Evolutionary conservation across 2,113 vertebrate genomes (phyloP), one percentile per base, ranked within the genome.

Genomic region (Rattus rattus): DNA sequence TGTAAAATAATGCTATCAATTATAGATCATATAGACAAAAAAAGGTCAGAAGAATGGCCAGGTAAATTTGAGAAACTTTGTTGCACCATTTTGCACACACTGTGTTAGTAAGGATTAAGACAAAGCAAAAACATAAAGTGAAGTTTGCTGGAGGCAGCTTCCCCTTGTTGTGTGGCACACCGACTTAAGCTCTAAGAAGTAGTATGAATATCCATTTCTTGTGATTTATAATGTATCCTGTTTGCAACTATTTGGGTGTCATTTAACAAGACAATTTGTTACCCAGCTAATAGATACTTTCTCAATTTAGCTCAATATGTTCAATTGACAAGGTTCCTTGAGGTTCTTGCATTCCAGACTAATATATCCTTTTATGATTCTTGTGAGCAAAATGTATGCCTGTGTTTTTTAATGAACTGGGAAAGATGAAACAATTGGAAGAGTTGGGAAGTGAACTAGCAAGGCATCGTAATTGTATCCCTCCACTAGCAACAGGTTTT

Each of bases 191-290:
- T 49, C 61, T 59, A 22, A 94, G 22, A 61, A 84, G 56, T 28
- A 19, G 59, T 59, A 7, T 14, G 80, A 83, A 59, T 59, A 39
- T 39, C 81, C 13, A 90, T 30, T 52, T 49, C 76, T 77, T 90
- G 43, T 69, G 49, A 56, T 85, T 85, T 63, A 90, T 52, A 28
- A 56, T 49, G 72, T 59, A 84, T 49, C 84, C 94, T 91, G 47
- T 85, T 94, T 26, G 28, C 24, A 83, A 36, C 85, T 92, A 94
- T 72, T 61, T 96, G 79, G 19, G 91, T 95, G 95, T 90, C 84
- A 90, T 77, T 24, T 90, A 28, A 59, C 33, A 83, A 39, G 54
- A 83, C 24, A n/a, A 94, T 73, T 77, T 73, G 47, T 94, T 96
- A 67, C 5, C 13, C 16, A 73, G 88, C 75, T 63, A 54, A 14